Evolutionary conservation across 2,888 invertebrate species (phyloP).

Genomic region (Thereva unica): DNA sequence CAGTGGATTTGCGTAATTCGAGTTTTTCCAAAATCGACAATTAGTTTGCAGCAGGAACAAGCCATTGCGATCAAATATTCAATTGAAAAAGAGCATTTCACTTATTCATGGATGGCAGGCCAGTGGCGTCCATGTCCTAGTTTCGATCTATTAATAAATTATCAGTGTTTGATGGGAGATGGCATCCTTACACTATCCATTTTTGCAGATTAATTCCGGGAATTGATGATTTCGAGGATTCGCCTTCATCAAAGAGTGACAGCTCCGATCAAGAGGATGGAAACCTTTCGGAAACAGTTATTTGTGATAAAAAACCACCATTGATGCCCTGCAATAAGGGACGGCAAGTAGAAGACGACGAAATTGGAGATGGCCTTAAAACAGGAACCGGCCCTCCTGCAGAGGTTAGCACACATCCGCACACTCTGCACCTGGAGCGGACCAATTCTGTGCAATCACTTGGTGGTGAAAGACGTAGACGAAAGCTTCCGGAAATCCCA

Average conservation of each 20-base stretch:
- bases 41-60: too few species aligned
- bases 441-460: slow-evolving; percentile 40
- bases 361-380: slow-evolving; percentile 58
- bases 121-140: slow-evolving; percentile 7
- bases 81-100: background rate
- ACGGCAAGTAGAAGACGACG: slow-evolving; percentile 58
- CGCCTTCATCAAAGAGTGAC: slow-evolving; percentile 76
- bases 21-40: too few species aligned
- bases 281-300: slow-evolving; percentile 45
- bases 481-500: slow-evolving; percentile 88
- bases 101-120: background rate
- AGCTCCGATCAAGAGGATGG: slow-evolving; percentile 67
- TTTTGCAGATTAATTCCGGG: slow-evolving; percentile 76
- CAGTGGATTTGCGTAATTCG: too few species aligned
- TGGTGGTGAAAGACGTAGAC: slow-evolving; percentile 67
- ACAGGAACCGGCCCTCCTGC: slow-evolving; percentile 42
- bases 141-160: slow-evolving; percentile 26
- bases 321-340: slow-evolving; percentile 41
- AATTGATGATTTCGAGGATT: slow-evolving; percentile 78
- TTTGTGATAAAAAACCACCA: slow-evolving; percentile 28
- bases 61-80: background rate
- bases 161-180: background rate
- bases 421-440: slow-evolving; percentile 39
- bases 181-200: too few species aligned
- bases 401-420: slow-evolving; percentile 6